Evolutionary conservation across 2,797 vertebrate genomes (phyloP), one percentile per base, ranked within the genome.

Genomic region (Aplochiton taeniatus): DNA sequence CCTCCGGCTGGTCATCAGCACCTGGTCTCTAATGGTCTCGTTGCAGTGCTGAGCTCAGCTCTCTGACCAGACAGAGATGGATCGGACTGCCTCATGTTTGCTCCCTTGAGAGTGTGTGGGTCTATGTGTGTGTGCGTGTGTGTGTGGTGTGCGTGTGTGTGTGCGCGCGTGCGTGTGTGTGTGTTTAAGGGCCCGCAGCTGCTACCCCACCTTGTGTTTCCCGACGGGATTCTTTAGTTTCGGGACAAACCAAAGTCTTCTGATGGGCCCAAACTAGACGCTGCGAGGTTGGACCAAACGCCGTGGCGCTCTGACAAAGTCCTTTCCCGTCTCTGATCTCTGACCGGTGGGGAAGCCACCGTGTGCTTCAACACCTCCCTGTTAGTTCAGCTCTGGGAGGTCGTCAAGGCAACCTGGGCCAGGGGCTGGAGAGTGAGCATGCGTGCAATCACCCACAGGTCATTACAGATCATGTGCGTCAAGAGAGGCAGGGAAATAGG

Each of bases 41-140:
- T 81, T 63, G 83, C 79, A 74, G 72, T 59, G 84, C 88, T 91
- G 90, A 90, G 87, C 83, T 85, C 88, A 89, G 90, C 89, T 83
- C 80, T 83, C 81, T 78, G 77, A 65, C 61, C 79, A 61, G 88
- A 89, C 90, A 87, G 83, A 89, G 90, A 91, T 88, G 79, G 83
- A 91, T 90, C 82, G 76, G 81, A 74, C 77, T 54, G 58, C 69
- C 41, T 45, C 54, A 42, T 59, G 77, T 52, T 17, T 2, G 31
- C 31, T 31, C 31, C 2, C 31, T 2, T 2, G 31, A 5, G 31
- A 31, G 31, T 2, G 31, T 31, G 31, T 31, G 31, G 2, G 31
- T 31, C 2, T 31, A 5, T 6, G 5, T 53, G 61, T 31, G 51
- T 47, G 52, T 57, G 41, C 11, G 43, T 68, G 45, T 64, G 43